A percentile compares a stretch with the other conserved stretches of the same genome.
These are phyloP conservation scores for Leucania comma DNA, from an alignment of 2,888 invertebrate species.

Conservation along the genomic window DNA sequence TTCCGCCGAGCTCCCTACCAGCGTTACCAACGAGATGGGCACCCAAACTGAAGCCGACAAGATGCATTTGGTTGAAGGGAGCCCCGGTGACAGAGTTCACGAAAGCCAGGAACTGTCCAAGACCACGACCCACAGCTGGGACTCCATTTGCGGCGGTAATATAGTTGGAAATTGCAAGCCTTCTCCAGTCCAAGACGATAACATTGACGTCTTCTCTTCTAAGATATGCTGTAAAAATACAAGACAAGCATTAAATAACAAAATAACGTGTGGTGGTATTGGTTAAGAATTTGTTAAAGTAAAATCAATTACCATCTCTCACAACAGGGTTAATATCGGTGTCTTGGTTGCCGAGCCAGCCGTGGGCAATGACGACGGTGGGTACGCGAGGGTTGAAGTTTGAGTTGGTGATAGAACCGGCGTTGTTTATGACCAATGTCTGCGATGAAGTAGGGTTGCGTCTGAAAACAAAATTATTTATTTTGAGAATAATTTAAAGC, in stretches of 20 bases:
- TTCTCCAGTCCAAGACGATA: constrained; percentile 81
- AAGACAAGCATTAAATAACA: not conserved
- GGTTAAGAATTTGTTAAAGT: not conserved
- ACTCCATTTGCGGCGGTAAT: constrained; percentile 73
- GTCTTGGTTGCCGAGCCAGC: constrained; percentile 76
- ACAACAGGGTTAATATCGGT: constrained; percentile 73
- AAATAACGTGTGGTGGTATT: too few species aligned
- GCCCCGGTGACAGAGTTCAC: constrained; percentile 69
- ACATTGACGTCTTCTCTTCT: constrained; percentile 74
- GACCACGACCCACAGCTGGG: constrained; percentile 75
- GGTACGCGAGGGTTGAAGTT: constrained; percentile 73
- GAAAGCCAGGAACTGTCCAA: constrained; percentile 80
- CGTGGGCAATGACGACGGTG: constrained; percentile 76
- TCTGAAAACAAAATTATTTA: constrained; percentile 59
- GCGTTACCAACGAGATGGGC: constrained; percentile 82
- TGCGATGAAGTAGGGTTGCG: constrained; percentile 68
- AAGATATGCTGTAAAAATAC: constrained; percentile 69
- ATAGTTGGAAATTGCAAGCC: constrained; percentile 70
- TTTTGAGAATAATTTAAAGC: not conserved
- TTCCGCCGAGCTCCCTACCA: constrained; percentile 73
- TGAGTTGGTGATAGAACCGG: constrained; percentile 71
- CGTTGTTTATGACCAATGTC: constrained; percentile 69
- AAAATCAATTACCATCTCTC: constrained; percentile 68
- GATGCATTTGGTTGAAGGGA: constrained; percentile 72
- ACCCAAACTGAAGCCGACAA: constrained; percentile 85